phyloP scores from a whole-genome alignment of 1,140 invertebrate species.

The Cryptotermes secundus region DNA sequence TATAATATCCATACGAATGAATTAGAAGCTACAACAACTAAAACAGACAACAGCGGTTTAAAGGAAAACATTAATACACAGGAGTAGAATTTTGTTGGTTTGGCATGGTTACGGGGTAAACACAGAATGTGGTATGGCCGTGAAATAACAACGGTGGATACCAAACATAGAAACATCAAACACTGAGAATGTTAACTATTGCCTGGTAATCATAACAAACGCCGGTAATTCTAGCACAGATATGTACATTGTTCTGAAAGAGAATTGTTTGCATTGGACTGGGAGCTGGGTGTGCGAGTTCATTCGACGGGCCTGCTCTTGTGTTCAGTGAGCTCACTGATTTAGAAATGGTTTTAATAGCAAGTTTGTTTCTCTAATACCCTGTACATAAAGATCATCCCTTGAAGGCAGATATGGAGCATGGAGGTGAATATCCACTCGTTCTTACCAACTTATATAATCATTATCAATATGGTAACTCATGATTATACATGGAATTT shows the following conservation, averaged over 20 bases:
- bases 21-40: background rate
- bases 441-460: too few relatives aligned
- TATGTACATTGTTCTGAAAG: background rate
- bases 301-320: too few relatives aligned
- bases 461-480: too few relatives aligned
- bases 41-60: background rate
- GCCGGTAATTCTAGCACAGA: background rate
- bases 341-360: too few relatives aligned
- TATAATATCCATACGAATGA: background rate
- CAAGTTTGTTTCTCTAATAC: too few relatives aligned
- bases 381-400: too few relatives aligned
- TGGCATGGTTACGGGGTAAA: background rate
- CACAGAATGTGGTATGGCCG: background rate
- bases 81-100: slow-evolving; percentile 1
- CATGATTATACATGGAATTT: too few relatives aligned
- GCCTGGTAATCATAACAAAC: slow-evolving; percentile 2
- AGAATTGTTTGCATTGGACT: background rate
- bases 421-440: too few relatives aligned
- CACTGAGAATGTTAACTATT: background rate
- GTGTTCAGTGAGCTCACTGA: too few relatives aligned
- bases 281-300: background rate
- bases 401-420: too few relatives aligned
- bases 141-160: background rate
- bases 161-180: background rate
- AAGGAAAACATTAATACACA: background rate